Evolutionary conservation across 2,888 invertebrate genomes (phyloP).

Genomic region (Drosophila prolongata): DNA sequence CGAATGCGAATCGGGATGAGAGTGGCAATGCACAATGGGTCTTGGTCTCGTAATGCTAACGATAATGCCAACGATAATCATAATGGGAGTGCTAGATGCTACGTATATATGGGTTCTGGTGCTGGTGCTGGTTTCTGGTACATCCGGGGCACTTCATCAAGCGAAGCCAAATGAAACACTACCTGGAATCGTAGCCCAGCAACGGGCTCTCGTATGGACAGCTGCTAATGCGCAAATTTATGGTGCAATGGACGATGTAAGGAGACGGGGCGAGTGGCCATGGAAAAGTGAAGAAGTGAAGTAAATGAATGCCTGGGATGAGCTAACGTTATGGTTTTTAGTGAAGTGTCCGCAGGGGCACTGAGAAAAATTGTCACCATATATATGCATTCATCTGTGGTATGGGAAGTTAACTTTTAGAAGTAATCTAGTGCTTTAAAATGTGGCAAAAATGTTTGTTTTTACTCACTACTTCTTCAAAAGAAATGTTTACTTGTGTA

Average conservation of each 20-base stretch:
- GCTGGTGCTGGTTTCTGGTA: background rate
- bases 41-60: constrained; percentile 21
- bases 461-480: no score
- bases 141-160: constrained; percentile 34
- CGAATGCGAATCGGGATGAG: constrained; percentile 17
- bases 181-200: constrained; percentile 84
- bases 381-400: no score
- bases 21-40: constrained; percentile 18
- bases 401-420: background rate
- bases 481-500: no score
- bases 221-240: constrained; percentile 75
- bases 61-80: constrained; percentile 65
- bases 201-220: constrained; percentile 83
- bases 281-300: constrained; percentile 63
- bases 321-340: constrained; percentile 22
- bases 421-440: no score
- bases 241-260: constrained; percentile 44
- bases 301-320: constrained; percentile 51
- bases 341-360: constrained; percentile 10
- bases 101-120: background rate
- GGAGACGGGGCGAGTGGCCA: constrained; percentile 47
- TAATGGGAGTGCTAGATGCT: constrained; percentile 67
- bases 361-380: constrained; percentile 9
- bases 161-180: constrained; percentile 41
- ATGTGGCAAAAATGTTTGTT: no score